phyloP scores from a whole-genome alignment of 2,888 invertebrate species.

The Plagodis dolabraria region DNA sequence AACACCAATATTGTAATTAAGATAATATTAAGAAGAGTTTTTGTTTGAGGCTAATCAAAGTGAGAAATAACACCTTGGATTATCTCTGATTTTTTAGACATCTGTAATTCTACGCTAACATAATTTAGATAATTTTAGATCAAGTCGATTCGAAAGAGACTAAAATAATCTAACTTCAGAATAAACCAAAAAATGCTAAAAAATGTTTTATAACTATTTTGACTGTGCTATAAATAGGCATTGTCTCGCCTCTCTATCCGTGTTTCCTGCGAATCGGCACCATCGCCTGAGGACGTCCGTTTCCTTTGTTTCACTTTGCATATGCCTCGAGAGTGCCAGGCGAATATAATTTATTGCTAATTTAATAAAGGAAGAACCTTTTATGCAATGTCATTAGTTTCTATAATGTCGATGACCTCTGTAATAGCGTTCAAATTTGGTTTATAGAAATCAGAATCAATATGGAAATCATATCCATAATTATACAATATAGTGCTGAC shows the following conservation, averaged over 20 bases:
- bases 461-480: background rate
- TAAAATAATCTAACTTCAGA: too few species aligned
- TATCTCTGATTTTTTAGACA: too few species aligned
- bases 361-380: slow-evolving; percentile 60
- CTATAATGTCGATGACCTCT: slow-evolving; percentile 23
- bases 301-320: slow-evolving; percentile 72
- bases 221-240: slow-evolving; percentile 30
- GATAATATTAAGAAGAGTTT: too few species aligned
- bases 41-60: too few species aligned
- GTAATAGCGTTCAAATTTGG: slow-evolving; percentile 11
- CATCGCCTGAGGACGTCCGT: slow-evolving; percentile 74
- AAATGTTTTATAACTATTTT: too few species aligned
- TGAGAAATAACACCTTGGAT: too few species aligned
- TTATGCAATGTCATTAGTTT: slow-evolving; percentile 39
- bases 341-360: slow-evolving; percentile 50
- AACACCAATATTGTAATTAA: too few species aligned
- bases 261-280: slow-evolving; percentile 64
- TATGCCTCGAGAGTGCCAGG: slow-evolving; percentile 58
- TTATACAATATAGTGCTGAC: too few species aligned
- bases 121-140: too few species aligned
- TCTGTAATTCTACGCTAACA: too few species aligned
- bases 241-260: slow-evolving; percentile 63
- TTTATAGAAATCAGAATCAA: slow-evolving; percentile 18
- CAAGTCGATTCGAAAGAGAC: too few species aligned
- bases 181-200: too few species aligned